These are phyloP conservation scores for Leucania comma DNA, from an alignment of 2,888 invertebrate genomes.

Conservation along the genomic window DNA sequence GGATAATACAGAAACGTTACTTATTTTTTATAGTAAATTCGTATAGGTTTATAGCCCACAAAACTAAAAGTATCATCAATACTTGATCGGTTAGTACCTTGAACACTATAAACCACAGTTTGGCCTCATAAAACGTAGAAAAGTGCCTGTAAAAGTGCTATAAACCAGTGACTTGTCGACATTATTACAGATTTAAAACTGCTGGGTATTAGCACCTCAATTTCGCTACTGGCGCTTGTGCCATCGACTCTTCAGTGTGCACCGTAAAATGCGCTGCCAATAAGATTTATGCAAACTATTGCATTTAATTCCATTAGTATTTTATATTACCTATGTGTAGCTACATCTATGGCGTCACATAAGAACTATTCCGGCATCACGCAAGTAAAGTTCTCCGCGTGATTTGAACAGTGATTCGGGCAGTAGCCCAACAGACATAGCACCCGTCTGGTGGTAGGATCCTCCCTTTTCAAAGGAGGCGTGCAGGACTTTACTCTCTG, in stretches of 20 bases:
- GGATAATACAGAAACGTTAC: neutral
- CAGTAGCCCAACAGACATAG: no score
- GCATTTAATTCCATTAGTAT: neutral
- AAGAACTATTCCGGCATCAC: no score
- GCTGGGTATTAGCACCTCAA: slow-evolving; percentile 19
- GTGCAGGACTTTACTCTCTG: no score
- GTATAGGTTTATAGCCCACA: slow-evolving; percentile 10
- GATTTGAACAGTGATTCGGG: no score
- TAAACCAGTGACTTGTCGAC: slow-evolving; percentile 30
- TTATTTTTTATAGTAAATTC: neutral
- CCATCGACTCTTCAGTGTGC: slow-evolving; percentile 5
- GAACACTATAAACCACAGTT: slow-evolving; percentile 43
- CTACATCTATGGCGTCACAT: no score
- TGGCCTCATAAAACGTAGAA: slow-evolving; percentile 32
- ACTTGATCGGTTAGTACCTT: slow-evolving; percentile 31
- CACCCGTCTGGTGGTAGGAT: no score
- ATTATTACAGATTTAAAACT: slow-evolving; percentile 25
- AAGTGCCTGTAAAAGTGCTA: slow-evolving; percentile 44
- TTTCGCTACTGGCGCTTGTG: slow-evolving; percentile 20
- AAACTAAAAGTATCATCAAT: slow-evolving; percentile 42
- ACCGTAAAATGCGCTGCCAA: slow-evolving; percentile 18
- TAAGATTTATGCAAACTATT: slow-evolving; percentile 18
- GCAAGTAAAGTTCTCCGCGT: no score
- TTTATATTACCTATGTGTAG: neutral
- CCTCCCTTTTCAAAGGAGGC: no score